phyloP scores from a whole-genome alignment of 1,140 invertebrate species.

The Lordiphosa mommai region DNA sequence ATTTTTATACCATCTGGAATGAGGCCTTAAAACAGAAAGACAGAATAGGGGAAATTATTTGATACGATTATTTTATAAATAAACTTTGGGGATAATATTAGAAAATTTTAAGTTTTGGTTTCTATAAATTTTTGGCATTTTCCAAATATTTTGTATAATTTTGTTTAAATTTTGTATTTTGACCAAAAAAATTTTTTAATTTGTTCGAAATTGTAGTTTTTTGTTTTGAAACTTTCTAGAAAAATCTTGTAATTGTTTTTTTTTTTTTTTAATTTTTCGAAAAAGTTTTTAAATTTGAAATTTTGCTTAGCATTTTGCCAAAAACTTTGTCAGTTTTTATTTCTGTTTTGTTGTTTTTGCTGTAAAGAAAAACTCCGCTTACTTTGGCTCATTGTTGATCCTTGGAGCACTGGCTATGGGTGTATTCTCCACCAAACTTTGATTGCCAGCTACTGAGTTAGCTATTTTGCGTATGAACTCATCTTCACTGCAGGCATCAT shows the following conservation, averaged over 20 bases:
- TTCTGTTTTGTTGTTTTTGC: slow-evolving; percentile 2
- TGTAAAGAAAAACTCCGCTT: slow-evolving; percentile 38
- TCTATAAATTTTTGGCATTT: too few species aligned
- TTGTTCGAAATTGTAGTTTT: background rate
- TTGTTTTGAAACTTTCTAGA: background rate
- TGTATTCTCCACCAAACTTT: slow-evolving; percentile 4
- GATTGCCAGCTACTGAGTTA: slow-evolving; percentile 31
- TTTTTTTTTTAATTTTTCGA: background rate
- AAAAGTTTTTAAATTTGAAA: background rate
- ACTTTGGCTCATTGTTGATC: slow-evolving; percentile 54
- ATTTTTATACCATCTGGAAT: too few species aligned
- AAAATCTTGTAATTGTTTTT: background rate
- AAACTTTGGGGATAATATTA: too few species aligned
- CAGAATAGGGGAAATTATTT: too few species aligned
- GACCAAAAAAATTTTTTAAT: background rate
- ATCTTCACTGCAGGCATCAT: slow-evolving; percentile 83
- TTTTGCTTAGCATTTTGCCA: background rate
- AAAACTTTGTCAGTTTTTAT: background rate
- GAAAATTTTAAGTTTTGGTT: too few species aligned
- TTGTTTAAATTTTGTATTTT: background rate
- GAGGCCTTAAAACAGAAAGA: too few species aligned
- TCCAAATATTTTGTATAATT: too few species aligned
- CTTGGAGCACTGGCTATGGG: slow-evolving; percentile 14
- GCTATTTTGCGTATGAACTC: slow-evolving; percentile 76
- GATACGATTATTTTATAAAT: too few species aligned